Evolutionary conservation across 2,797 vertebrate species (phyloP).

Genomic region (Thripadectes ignobilis): DNA sequence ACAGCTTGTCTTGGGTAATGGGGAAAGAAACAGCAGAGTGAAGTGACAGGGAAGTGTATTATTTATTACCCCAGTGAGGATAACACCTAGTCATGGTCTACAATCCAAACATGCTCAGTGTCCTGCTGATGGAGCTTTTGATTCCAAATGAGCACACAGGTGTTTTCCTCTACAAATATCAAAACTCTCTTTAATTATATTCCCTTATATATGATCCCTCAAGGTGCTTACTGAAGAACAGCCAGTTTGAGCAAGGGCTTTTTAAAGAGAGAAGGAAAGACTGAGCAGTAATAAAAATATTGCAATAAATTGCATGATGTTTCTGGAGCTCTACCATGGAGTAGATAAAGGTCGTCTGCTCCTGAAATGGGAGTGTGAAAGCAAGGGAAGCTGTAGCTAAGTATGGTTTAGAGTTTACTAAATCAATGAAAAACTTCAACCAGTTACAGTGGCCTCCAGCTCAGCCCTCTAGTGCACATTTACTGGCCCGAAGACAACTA

Average conservation of each 20-base stretch:
- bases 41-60: slow-evolving; percentile 36
- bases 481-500: not conserved
- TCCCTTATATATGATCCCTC: not conserved
- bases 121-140: not conserved
- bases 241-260: not conserved
- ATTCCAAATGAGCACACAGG: not conserved
- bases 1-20: slow-evolving; percentile 49
- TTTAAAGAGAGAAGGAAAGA: not conserved
- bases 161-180: not conserved
- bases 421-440: slow-evolving; percentile 11
- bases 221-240: not conserved
- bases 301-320: not conserved
- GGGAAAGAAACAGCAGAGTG: not conserved
- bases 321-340: slow-evolving; percentile 2
- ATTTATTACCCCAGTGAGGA: slow-evolving; percentile 28
- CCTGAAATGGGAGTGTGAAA: not conserved
- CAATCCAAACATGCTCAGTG: fast-evolving
- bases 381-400: not conserved
- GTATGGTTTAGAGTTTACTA: not conserved
- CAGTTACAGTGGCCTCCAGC: not conserved
- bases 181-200: not conserved
- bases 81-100: not conserved
- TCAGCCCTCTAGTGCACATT: not conserved
- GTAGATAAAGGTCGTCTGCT: slow-evolving; percentile 22
- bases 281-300: not conserved